A percentile compares a stretch with the other conserved stretches of the same genome.
Evolutionary conservation across 2,113 vertebrate species (phyloP).

Genomic region (Anser cygnoides): DNA sequence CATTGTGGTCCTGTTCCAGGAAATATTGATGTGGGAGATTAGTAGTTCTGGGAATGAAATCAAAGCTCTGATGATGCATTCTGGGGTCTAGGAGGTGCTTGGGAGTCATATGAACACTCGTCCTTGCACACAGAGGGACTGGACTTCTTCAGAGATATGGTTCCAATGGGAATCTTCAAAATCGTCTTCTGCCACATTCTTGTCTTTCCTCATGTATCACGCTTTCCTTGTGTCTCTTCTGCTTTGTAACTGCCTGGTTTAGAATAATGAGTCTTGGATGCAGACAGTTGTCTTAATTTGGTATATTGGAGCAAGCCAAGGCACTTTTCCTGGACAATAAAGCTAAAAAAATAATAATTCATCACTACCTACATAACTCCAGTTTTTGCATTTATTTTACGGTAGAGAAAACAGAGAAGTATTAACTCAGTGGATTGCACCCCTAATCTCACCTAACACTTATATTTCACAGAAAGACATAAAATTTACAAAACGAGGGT

Average conservation of each 20-base stretch:
- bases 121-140: neutral
- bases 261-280: neutral
- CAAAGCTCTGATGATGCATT: constrained; percentile 34
- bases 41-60: constrained; percentile 77
- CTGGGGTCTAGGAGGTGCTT: constrained; percentile 4
- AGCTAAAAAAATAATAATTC: neutral
- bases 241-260: neutral
- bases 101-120: neutral
- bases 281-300: neutral
- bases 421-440: neutral
- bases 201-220: neutral
- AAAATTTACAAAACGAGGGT: neutral
- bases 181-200: neutral
- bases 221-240: neutral
- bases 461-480: neutral
- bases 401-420: neutral
- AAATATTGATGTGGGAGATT: constrained; percentile 63
- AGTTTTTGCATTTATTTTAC: neutral
- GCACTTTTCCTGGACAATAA: neutral
- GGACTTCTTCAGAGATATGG: neutral
- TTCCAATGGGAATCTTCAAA: neutral
- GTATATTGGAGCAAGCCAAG: neutral
- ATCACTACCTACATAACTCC: neutral
- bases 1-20: constrained; percentile 72
- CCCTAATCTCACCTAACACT: neutral